A percentile compares a stretch with the other conserved stretches of the same genome.
These are phyloP conservation scores for Hirtodrosophila cameraria DNA, from an alignment of 2,888 invertebrate species.

Conservation along the genomic window DNA sequence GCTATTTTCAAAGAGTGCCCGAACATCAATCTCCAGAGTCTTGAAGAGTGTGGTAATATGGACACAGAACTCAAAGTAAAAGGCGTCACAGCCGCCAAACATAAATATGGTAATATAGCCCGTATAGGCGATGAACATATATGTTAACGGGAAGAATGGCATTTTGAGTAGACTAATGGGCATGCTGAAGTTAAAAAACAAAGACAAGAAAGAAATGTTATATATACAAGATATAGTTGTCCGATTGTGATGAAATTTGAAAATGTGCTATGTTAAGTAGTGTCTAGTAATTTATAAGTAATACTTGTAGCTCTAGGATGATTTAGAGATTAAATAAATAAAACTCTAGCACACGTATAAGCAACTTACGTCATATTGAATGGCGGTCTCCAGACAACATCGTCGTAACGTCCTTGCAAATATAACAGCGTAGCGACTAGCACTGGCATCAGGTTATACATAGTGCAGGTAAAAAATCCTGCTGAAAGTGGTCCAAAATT, in stretches of 20 bases:
- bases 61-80: slow-evolving; percentile 77
- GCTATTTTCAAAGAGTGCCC: slow-evolving; percentile 43
- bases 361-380: slow-evolving; percentile 78
- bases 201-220: too few species aligned
- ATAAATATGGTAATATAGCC: slow-evolving; percentile 77
- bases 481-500: slow-evolving; percentile 75
- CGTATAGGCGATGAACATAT: slow-evolving; percentile 71
- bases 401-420: slow-evolving; percentile 26
- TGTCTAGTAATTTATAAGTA: too few species aligned
- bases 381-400: slow-evolving; percentile 64
- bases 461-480: slow-evolving; percentile 65
- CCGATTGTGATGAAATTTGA: too few species aligned
- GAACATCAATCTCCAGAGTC: slow-evolving; percentile 55
- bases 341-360: too few species aligned
- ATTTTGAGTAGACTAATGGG: slow-evolving; percentile 44
- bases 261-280: too few species aligned
- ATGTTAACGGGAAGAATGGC: slow-evolving; percentile 65
- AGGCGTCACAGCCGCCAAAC: slow-evolving; percentile 76
- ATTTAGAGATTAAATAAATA: too few species aligned
- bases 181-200: slow-evolving; percentile 56
- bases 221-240: too few species aligned
- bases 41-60: slow-evolving; percentile 60
- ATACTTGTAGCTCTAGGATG: too few species aligned
- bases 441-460: slow-evolving; percentile 71
- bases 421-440: slow-evolving; percentile 53